Evolutionary conservation across 2,113 vertebrate genomes (phyloP).

Genomic region (Benitochromis conjunctus): DNA sequence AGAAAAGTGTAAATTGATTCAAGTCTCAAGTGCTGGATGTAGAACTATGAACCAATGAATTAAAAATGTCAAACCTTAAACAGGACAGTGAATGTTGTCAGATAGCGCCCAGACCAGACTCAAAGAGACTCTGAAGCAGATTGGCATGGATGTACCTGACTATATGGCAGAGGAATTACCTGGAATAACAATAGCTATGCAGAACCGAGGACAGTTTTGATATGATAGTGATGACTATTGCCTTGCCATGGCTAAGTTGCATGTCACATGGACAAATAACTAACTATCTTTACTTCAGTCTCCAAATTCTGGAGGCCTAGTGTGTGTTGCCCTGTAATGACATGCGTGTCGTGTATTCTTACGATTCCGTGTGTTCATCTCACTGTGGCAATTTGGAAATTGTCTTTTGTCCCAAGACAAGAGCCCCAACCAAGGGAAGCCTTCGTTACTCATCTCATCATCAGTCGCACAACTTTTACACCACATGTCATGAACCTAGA

Average conservation of each 20-base stretch:
- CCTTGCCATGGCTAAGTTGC: slow-evolving; percentile 26
- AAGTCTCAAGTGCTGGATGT: slow-evolving; percentile 21
- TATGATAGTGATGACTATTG: background rate
- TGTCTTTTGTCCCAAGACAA: slow-evolving; percentile 24
- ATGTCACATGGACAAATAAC: slow-evolving; percentile 40
- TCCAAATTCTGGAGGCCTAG: slow-evolving; percentile 10
- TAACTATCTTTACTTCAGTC: slow-evolving; percentile 13
- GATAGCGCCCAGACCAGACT: background rate
- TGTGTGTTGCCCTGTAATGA: slow-evolving; percentile 41
- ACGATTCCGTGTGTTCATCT: slow-evolving; percentile 34
- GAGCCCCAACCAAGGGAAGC: slow-evolving; percentile 16
- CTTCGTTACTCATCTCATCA: background rate
- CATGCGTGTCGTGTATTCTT: slow-evolving; percentile 22
- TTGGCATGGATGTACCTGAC: slow-evolving; percentile 1
- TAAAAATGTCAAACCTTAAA: background rate
- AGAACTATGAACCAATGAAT: slow-evolving; percentile 9
- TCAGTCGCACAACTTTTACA: background rate
- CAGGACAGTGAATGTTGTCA: slow-evolving; percentile 35
- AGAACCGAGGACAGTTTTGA: background rate
- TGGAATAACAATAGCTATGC: slow-evolving; percentile 23
- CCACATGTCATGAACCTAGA: background rate
- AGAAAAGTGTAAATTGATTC: background rate
- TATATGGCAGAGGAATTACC: slow-evolving; percentile 8
- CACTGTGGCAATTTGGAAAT: slow-evolving; percentile 9
- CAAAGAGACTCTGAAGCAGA: slow-evolving; percentile 8